phyloP scores from a whole-genome alignment of 2,888 invertebrate species.

The Synergus laeviventris region DNA sequence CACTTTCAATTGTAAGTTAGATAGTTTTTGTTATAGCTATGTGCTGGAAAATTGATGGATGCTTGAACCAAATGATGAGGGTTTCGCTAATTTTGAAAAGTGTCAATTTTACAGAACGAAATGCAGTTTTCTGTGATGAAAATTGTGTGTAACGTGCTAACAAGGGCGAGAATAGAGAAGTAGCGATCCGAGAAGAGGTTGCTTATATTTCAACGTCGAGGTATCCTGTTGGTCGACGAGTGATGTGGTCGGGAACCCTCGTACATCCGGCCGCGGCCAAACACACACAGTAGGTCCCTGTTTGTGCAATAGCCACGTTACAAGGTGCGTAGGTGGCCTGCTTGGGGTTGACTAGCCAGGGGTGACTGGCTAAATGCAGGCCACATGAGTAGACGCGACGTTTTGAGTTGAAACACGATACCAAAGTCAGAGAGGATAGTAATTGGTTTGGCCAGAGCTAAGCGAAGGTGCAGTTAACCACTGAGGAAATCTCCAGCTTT shows the following conservation, averaged over 20 bases:
- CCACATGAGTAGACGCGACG: constrained; percentile 54
- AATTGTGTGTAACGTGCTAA: constrained; percentile 46
- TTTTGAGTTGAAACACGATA: constrained; percentile 50
- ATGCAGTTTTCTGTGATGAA: background rate
- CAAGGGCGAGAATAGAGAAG: constrained; percentile 46
- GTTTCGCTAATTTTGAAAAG: too few relatives aligned
- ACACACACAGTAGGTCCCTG: constrained; percentile 62
- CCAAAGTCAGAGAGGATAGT: constrained; percentile 56
- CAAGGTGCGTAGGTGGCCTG: constrained; percentile 57
- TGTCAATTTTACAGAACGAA: too few relatives aligned
- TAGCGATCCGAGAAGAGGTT: constrained; percentile 48
- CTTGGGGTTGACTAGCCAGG: constrained; percentile 57
- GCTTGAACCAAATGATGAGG: too few relatives aligned
- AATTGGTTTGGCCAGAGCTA: constrained; percentile 54
- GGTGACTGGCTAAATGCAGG: constrained; percentile 58
- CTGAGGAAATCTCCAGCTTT: constrained; percentile 51
- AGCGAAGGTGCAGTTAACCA: constrained; percentile 44
- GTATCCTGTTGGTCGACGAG: constrained; percentile 66
- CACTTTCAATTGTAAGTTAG: too few relatives aligned
- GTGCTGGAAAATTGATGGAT: too few relatives aligned
- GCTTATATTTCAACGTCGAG: constrained; percentile 67
- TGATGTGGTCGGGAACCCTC: constrained; percentile 70
- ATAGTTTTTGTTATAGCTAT: too few relatives aligned
- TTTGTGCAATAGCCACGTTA: constrained; percentile 62
- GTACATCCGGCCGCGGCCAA: constrained; percentile 65